phyloP scores from a whole-genome alignment of 2,113 vertebrate species.

The Vulpes vulpes region DNA sequence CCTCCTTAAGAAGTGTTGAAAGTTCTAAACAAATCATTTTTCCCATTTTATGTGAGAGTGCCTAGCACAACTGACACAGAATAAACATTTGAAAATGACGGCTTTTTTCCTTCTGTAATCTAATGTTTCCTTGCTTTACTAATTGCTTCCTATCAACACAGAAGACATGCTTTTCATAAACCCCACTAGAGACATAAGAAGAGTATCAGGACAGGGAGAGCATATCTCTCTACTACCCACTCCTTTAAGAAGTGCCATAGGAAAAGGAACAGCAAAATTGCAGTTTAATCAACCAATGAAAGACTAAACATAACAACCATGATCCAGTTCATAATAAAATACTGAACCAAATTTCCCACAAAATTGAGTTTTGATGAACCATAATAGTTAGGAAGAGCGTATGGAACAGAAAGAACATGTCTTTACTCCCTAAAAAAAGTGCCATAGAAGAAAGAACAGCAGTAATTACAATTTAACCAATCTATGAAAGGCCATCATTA shows the following conservation, averaged over 20 bases:
- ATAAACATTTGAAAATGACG: not conserved
- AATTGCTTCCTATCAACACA: not conserved
- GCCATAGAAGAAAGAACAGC: not conserved
- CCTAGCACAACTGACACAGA: not conserved
- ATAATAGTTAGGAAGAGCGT: not conserved
- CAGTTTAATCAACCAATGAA: conserved; percentile 22
- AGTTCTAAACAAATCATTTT: not conserved
- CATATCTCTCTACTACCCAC: not conserved
- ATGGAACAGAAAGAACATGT: not conserved
- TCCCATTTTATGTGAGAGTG: not conserved
- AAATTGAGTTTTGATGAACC: conserved; percentile 35
- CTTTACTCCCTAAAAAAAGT: not conserved
- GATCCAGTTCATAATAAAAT: conserved; percentile 6
- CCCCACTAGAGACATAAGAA: not conserved
- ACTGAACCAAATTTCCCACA: not conserved
- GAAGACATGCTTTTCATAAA: not conserved
- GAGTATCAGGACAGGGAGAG: not conserved
- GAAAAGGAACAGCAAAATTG: not conserved
- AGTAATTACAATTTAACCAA: not conserved
- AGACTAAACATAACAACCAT: conserved; percentile 5
- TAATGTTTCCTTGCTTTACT: not conserved
- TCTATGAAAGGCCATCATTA: conserved; percentile 44
- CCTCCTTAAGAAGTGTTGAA: not conserved
- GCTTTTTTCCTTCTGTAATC: not conserved
- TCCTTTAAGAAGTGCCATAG: not conserved